Evolutionary conservation across 2,797 vertebrate species (phyloP).

Genomic region (Chromis chromis): DNA sequence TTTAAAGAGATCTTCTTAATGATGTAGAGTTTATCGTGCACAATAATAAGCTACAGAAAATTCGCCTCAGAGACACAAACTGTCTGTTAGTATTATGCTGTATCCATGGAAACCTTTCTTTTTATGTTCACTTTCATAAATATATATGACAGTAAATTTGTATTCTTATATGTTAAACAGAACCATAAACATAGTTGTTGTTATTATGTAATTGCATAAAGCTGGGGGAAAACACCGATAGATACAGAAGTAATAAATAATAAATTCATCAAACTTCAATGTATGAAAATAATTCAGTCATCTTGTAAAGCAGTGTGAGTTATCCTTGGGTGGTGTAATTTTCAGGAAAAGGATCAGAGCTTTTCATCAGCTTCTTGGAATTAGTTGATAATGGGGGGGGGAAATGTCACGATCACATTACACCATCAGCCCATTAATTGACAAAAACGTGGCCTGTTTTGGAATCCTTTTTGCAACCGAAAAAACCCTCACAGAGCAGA

Average conservation of each 20-base stretch:
- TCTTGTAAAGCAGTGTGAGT: not conserved
- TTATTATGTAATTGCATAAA: not conserved
- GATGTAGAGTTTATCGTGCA: not conserved
- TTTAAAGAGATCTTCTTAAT: not conserved
- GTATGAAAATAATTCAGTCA: not conserved
- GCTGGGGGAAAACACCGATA: not conserved
- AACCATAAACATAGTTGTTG: not conserved
- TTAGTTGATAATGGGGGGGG: not conserved
- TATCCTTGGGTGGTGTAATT: not conserved
- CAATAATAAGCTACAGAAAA: not conserved
- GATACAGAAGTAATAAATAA: no score
- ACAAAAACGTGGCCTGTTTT: not conserved
- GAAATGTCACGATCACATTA: not conserved
- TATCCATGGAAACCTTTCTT: not conserved
- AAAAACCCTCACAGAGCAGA: conserved; percentile 9
- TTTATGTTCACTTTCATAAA: not conserved
- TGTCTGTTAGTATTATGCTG: not conserved
- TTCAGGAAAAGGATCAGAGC: not conserved
- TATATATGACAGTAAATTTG: no score
- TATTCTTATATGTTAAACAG: not conserved
- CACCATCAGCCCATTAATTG: not conserved
- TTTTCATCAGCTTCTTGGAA: not conserved
- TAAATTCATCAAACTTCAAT: not conserved
- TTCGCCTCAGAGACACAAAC: not conserved
- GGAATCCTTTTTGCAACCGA: conserved; percentile 22